phyloP scores from a whole-genome alignment of 2,888 invertebrate species.

The Philhelius pedissequus region DNA sequence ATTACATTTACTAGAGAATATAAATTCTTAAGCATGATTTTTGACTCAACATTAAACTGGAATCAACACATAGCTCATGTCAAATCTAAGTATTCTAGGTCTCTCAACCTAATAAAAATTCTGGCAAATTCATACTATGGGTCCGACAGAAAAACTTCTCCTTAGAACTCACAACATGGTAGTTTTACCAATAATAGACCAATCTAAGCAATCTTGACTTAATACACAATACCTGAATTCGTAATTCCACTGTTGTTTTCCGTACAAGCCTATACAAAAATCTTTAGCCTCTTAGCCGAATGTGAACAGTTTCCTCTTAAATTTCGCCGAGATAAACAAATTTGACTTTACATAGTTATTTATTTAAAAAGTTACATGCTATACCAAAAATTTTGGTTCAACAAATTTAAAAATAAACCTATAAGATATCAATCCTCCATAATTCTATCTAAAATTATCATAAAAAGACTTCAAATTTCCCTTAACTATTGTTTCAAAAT shows the following conservation, averaged over 20 bases:
- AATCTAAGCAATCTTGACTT: neutral
- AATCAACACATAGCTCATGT: neutral
- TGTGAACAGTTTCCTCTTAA: neutral
- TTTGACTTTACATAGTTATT: neutral
- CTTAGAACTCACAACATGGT: neutral
- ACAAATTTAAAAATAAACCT: too few species aligned
- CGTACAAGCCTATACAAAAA: neutral
- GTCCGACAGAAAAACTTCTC: neutral
- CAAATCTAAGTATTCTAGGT: neutral
- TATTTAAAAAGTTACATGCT: too few species aligned
- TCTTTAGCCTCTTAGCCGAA: neutral
- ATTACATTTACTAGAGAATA: neutral
- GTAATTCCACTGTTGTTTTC: neutral
- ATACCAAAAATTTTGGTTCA: too few species aligned
- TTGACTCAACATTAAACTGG: neutral
- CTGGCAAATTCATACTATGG: neutral
- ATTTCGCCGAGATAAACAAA: neutral
- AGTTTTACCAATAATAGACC: too few species aligned
- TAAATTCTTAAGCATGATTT: neutral
- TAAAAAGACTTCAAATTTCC: neutral
- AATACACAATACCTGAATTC: neutral
- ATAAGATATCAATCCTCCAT: neutral
- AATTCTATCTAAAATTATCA: neutral
- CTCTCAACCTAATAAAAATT: neutral
- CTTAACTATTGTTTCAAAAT: neutral